Percentiles rank a stretch among this genome's conserved stretches.
Evolutionary conservation across 92 coral and sea anemone genomes (phyloP).

Genomic region (Zoanthus solanderi): DNA sequence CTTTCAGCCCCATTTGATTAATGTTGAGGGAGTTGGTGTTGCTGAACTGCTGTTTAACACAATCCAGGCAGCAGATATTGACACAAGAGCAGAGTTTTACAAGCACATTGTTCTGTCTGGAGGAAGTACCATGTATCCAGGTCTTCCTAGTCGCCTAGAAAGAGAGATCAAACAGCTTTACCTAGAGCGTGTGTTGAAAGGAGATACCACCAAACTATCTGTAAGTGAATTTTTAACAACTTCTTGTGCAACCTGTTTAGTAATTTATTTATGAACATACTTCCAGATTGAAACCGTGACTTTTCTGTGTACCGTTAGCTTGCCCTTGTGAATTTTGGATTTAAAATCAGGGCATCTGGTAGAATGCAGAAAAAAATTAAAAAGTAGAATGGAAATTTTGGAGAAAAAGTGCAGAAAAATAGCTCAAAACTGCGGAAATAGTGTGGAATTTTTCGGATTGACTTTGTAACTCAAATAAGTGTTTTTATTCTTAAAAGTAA

Average conservation of each 20-base stretch:
- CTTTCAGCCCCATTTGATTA: constrained; percentile 97
- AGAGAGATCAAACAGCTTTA: constrained; percentile 95
- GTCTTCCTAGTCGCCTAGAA: constrained; percentile 94
- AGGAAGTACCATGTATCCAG: constrained; percentile 97
- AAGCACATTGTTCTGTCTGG: constrained; percentile 98
- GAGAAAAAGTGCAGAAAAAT: too few species aligned
- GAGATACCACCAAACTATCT: constrained; percentile 92
- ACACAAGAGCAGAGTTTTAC: constrained; percentile 94
- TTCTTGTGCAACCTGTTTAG: not conserved
- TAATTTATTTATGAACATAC: not conserved
- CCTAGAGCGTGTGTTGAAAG: constrained; percentile 92
- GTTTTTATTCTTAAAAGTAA: too few species aligned
- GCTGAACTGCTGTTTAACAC: constrained; percentile 97
- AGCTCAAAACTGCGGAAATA: too few species aligned
- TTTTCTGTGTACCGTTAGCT: too few species aligned
- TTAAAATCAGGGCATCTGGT: too few species aligned
- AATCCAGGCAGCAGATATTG: constrained; percentile 97
- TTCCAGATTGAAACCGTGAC: too few species aligned
- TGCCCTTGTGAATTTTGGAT: too few species aligned
- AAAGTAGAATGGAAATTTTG: too few species aligned
- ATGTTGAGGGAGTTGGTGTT: constrained; percentile 96
- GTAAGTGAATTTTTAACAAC: constrained; percentile 53
- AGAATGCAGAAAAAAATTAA: too few species aligned
- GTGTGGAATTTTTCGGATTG: too few species aligned
- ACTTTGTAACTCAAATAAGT: too few species aligned